Base-by-base conservation (phyloP, 2,888 invertebrate species). In the Seira ritae region DNA sequence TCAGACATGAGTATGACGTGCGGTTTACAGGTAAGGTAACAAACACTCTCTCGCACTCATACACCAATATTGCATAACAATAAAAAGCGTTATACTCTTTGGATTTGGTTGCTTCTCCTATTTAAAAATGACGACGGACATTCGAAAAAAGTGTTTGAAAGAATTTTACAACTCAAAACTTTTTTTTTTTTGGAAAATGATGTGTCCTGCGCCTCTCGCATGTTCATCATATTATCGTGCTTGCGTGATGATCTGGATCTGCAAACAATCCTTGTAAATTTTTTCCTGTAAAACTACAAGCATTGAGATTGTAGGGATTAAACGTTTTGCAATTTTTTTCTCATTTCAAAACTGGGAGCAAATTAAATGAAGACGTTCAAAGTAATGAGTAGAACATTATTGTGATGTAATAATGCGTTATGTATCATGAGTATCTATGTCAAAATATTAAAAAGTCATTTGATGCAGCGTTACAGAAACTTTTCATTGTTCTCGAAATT, bases 401-500 rank as follows among this genome's bases (percentile, higher is more conserved):
- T 22, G 62, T 20, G 19, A 17, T 75, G 70, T 24, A 70, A 23
- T 80, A 23, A 42, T 15, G 19, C 23, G 70, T 17, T 31, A 71
- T 79, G 72, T 71, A 71, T 79, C 79, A 70, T 80, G 80, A 75
- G 50, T 75, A 75, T 62, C 75, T 80, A 62, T 80, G 80, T 80
- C 80, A 80, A 50, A 50, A 15, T 50, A 50, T 50, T 12, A n/a
- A n/a, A 50, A 50, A 50, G 31, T 31, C 50, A 50, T 50, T 50
- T 50, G 12, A 50, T 50, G 50, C 15, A 50, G 50, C 50, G 31
- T 50, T 50, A n/a, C 17, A 50, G 50, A n/a, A 12, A 3, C 50
- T n/a, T 50, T 31, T 31, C 31, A 31, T 31, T 31, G 31, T 31
- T 31, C 31, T 31, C 50, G 8, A 31, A 50, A 50, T 50, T n/a